A percentile compares a stretch with the other conserved stretches of the same genome.
phyloP scores from a whole-genome alignment of 2,888 invertebrate genomes.

The Amorpha juglandis region DNA sequence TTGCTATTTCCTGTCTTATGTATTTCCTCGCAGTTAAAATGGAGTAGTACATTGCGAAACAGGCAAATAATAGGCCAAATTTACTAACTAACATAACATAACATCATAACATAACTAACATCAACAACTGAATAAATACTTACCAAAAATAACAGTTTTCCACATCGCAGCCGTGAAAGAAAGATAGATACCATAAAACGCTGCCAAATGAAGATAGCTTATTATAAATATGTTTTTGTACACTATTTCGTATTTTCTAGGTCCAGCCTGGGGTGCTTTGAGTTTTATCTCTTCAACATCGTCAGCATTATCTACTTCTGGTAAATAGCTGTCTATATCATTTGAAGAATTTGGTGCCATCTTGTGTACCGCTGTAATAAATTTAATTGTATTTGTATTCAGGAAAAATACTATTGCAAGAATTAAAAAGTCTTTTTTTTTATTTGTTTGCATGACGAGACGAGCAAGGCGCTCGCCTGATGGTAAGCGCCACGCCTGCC shows the following conservation, averaged over 20 bases:
- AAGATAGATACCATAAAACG: slow-evolving; percentile 46
- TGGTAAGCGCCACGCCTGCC: too few relatives aligned
- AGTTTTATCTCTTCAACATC: slow-evolving; percentile 25
- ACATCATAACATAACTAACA: too few relatives aligned
- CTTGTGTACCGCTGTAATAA: neutral
- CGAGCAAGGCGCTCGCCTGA: too few relatives aligned
- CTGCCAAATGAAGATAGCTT: slow-evolving; percentile 38
- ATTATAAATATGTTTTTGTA: slow-evolving; percentile 41
- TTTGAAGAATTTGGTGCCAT: slow-evolving; percentile 6
- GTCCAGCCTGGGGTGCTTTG: slow-evolving; percentile 34
- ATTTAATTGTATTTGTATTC: neutral
- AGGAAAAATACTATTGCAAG: too few relatives aligned
- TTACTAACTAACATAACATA: too few relatives aligned
- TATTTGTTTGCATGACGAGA: too few relatives aligned
- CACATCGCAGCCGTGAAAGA: slow-evolving; percentile 42
- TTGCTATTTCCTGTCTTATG: too few relatives aligned
- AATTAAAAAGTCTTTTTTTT: too few relatives aligned
- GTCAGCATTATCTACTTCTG: neutral
- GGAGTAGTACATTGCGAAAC: too few relatives aligned
- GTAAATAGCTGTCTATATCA: neutral
- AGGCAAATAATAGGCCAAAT: too few relatives aligned
- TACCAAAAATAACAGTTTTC: slow-evolving; percentile 39
- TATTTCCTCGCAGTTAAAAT: too few relatives aligned
- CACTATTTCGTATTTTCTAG: slow-evolving; percentile 41
- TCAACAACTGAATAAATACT: slow-evolving; percentile 24